Conservation (phyloP, 2,113 vertebrate species). For the Electrona antarctica region DNA sequence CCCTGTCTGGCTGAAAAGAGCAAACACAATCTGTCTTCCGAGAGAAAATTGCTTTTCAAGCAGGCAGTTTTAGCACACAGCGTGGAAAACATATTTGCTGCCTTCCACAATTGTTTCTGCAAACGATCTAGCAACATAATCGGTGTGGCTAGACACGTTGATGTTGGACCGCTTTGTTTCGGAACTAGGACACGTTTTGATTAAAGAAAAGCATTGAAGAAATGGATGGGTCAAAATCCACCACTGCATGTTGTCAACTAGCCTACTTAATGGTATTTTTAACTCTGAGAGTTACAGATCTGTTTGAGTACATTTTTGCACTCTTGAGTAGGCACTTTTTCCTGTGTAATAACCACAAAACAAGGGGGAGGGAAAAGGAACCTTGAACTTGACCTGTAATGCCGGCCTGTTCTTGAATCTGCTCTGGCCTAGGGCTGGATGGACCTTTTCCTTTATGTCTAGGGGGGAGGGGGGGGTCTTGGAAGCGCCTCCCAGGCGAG, state of each 20-base stretch:
- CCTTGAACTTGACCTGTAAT: conserved; percentile 18
- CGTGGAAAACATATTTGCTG: conserved; percentile 51
- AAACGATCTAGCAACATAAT: conserved; percentile 18
- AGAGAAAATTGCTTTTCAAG: conserved; percentile 56
- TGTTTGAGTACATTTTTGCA: no score
- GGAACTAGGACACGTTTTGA: not conserved
- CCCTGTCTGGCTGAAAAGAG: conserved; percentile 37
- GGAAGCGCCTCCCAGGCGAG: conserved; percentile 11
- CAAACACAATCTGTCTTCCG: conserved; percentile 39
- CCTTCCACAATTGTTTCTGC: conserved; percentile 34
- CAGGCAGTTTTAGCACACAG: conserved; percentile 38
- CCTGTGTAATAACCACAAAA: no score
- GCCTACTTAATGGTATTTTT: no score
- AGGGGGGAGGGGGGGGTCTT: conserved; percentile 16
- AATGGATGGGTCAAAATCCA: not conserved
- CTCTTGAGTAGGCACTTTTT: no score
- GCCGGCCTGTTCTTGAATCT: not conserved
- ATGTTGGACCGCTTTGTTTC: conserved; percentile 25
- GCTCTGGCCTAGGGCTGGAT: not conserved
- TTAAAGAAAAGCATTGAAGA: conserved; percentile 23
- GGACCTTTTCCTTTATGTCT: not conserved
- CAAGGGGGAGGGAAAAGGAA: not conserved
- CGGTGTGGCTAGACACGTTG: conserved; percentile 13
- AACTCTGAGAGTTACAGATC: no score
- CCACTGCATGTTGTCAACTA: no score